phyloP scores from a whole-genome alignment of 2,113 vertebrate genomes.

The Upupa epops region DNA sequence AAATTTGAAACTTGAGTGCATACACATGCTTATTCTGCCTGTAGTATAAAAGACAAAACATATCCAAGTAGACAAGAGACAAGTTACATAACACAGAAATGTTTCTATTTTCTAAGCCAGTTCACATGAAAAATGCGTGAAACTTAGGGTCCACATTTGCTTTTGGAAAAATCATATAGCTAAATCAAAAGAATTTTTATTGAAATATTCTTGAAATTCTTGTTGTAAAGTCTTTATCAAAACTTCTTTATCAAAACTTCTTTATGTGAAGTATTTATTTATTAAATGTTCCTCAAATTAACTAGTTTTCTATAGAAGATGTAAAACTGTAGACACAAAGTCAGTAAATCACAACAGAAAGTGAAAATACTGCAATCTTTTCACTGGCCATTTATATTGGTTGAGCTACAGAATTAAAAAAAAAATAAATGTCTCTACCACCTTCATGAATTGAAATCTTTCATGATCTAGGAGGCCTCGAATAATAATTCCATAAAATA shows the following conservation, averaged over 20 bases:
- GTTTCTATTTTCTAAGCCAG: background rate
- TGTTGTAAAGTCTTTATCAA: background rate
- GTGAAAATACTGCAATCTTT: no score
- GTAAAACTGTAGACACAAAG: no score
- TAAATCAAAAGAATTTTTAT: background rate
- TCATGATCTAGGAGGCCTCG: background rate
- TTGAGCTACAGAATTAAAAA: no score
- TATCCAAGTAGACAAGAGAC: background rate
- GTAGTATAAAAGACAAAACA: background rate
- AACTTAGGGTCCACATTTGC: background rate
- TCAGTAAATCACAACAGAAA: no score
- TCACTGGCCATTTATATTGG: no score
- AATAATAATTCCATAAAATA: background rate
- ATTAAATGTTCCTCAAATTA: no score
- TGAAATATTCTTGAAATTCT: background rate
- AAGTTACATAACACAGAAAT: background rate
- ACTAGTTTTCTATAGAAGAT: no score
- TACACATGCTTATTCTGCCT: background rate
- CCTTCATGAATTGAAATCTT: background rate
- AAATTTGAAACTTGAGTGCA: background rate
- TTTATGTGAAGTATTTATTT: no score
- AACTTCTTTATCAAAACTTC: no score
- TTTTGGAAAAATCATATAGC: background rate
- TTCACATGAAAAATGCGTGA: background rate
- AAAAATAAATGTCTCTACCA: background rate